phyloP scores from a whole-genome alignment of 2,888 invertebrate species.

The Chrysina gloriosa region DNA sequence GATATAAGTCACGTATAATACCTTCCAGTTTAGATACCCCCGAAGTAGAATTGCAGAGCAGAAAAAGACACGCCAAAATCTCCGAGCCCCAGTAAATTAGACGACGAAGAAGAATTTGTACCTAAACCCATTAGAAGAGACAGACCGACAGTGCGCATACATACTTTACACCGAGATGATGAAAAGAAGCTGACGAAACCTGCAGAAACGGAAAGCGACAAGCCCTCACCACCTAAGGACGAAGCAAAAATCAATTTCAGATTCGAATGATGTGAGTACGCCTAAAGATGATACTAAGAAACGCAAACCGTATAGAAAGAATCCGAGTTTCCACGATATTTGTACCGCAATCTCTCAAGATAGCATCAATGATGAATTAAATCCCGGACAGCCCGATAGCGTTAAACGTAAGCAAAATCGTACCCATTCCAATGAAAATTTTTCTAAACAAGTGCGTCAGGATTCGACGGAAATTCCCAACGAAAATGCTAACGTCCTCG shows the following conservation, averaged over 20 bases:
- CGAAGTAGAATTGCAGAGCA: no score
- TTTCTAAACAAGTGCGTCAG: conserved; percentile 64
- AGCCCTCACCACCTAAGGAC: background rate
- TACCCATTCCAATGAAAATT: conserved; percentile 57
- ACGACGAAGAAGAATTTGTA: conserved; percentile 43
- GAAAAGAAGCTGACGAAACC: conserved; percentile 39
- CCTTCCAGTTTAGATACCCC: conserved; percentile 4
- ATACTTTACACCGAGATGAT: conserved; percentile 69
- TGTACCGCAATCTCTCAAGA: conserved; percentile 69
- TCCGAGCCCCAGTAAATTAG: conserved; percentile 49
- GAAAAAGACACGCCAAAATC: conserved; percentile 44
- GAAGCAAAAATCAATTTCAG: conserved; percentile 52
- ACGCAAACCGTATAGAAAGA: conserved; percentile 51
- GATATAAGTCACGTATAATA: conserved; percentile 64
- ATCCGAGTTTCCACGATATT: conserved; percentile 69
- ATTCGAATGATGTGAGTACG: conserved; percentile 68
- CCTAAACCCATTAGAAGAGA: conserved; percentile 73
- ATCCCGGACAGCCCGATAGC: conserved; percentile 66
- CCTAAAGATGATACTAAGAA: conserved; percentile 58
- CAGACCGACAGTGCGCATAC: conserved; percentile 79
- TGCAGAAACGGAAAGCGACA: conserved; percentile 41
- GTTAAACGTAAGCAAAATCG: conserved; percentile 63
- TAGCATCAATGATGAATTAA: conserved; percentile 67
- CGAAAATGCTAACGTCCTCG: conserved; percentile 69
- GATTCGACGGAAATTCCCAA: conserved; percentile 70